These are phyloP conservation scores for Calypte anna DNA, from an alignment of 2,113 vertebrate species.

Conservation along the genomic window DNA sequence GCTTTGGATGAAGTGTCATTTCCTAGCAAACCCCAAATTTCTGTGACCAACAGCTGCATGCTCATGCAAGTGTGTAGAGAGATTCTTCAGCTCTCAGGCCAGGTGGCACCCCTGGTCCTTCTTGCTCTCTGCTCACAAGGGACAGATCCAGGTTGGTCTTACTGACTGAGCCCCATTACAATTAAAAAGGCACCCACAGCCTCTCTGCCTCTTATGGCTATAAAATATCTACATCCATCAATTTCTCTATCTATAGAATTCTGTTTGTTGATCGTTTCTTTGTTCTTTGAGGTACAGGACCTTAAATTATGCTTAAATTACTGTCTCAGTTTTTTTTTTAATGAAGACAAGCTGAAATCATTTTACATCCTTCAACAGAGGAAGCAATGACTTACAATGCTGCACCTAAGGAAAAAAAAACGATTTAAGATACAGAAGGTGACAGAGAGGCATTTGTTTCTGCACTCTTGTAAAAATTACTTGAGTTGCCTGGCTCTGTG, in stretches of 20 bases:
- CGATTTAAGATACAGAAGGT: not conserved
- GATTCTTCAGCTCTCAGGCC: not conserved
- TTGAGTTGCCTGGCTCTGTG: not conserved
- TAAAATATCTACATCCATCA: not conserved
- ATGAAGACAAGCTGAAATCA: conserved; percentile 7
- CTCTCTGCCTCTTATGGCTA: not conserved
- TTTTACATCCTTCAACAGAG: conserved; percentile 15
- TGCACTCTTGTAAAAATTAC: accelerated
- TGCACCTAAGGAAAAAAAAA: not conserved
- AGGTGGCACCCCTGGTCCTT: not conserved
- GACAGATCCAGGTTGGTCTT: not conserved
- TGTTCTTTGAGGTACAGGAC: not conserved
- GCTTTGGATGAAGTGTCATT: not conserved
- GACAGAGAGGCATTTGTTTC: not conserved
- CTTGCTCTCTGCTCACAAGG: not conserved
- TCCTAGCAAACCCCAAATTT: not conserved
- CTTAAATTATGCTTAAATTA: conserved; percentile 9
- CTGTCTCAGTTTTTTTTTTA: not conserved
- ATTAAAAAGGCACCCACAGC: not conserved
- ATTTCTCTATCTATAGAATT: not conserved
- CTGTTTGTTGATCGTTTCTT: not conserved
- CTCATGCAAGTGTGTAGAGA: not conserved
- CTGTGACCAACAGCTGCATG: not conserved
- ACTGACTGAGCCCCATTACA: not conserved
- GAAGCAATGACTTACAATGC: not conserved